Conservation (phyloP, 2,888 invertebrate genomes). For the Drosophila rubida region DNA sequence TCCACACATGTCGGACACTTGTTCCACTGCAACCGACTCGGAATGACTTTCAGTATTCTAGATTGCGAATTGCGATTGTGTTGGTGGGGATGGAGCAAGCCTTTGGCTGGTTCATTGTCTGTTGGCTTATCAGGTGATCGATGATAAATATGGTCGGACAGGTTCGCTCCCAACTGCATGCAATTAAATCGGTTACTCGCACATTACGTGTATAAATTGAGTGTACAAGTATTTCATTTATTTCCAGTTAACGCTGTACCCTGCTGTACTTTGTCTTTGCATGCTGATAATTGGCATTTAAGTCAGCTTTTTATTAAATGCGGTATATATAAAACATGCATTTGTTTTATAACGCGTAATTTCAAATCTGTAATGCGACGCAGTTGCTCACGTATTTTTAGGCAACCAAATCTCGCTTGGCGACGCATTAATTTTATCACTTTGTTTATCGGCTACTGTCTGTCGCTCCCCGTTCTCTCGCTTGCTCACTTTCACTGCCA, state of each 20-base stretch:
- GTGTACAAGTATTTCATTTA: constrained; percentile 5
- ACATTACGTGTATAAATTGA: neutral
- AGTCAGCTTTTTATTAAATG: constrained; percentile 37
- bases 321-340: constrained; percentile 29
- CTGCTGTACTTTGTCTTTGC: constrained; percentile 46
- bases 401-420: constrained; percentile 31
- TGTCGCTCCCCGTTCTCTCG: neutral
- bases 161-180: constrained; percentile 47
- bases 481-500: neutral
- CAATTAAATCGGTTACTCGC: constrained; percentile 11
- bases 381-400: constrained; percentile 57
- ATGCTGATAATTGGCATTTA: constrained; percentile 51
- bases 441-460: constrained; percentile 59
- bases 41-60: constrained; percentile 6
- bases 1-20: constrained; percentile 40
- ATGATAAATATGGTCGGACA: constrained; percentile 54
- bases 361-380: constrained; percentile 63
- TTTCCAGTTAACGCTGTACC: constrained; percentile 52
- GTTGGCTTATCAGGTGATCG: constrained; percentile 62
- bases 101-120: constrained; percentile 26
- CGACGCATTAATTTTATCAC: constrained; percentile 71
- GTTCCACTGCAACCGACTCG: constrained; percentile 18
- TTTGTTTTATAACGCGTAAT: constrained; percentile 72
- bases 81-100: constrained; percentile 19
- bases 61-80: constrained; percentile 2